Evolutionary conservation across 2,113 vertebrate genomes (phyloP).

Genomic region (Cryptomyrus ogoouensis): DNA sequence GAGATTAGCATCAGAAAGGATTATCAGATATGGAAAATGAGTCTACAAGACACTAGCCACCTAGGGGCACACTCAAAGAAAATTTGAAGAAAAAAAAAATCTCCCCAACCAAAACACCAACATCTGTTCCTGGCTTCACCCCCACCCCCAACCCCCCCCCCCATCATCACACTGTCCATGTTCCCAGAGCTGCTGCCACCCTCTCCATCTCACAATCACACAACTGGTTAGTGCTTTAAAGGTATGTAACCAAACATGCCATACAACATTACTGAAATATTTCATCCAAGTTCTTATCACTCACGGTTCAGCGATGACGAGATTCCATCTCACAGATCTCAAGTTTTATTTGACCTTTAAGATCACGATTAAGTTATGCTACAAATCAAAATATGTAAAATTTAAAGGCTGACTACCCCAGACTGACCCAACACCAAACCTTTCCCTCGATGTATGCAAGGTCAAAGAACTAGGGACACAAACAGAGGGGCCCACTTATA

Average conservation of each 20-base stretch:
- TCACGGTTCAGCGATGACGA: background rate
- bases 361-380: background rate
- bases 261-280: background rate
- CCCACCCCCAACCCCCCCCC: background rate
- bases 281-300: background rate
- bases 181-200: background rate
- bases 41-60: background rate
- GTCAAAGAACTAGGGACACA: background rate
- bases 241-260: background rate
- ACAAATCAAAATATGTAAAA: background rate
- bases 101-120: slow-evolving; percentile 2
- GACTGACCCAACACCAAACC: background rate
- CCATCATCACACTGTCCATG: background rate
- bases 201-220: background rate
- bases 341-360: background rate
- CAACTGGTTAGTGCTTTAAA: background rate
- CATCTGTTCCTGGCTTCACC: background rate
- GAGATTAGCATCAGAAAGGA: background rate
- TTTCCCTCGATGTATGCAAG: background rate
- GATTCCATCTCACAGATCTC: background rate
- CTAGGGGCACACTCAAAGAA: background rate
- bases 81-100: background rate
- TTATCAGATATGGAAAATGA: background rate
- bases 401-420: background rate
- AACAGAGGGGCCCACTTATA: background rate